These are phyloP conservation scores for Microtus oregoni DNA, from an alignment of 2,113 vertebrate genomes.

Conservation along the genomic window DNA sequence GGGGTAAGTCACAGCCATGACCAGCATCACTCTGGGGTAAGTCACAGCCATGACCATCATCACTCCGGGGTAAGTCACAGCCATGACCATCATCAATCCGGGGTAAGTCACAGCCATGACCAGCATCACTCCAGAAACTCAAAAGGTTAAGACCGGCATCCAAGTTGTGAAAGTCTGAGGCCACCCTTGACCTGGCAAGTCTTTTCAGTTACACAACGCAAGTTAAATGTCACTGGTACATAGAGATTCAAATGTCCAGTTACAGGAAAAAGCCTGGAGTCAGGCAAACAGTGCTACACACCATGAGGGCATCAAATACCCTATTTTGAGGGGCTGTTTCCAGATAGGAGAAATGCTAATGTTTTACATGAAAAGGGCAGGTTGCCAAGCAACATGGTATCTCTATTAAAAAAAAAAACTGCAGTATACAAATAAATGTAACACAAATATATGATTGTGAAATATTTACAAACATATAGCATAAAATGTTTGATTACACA, in stretches of 20 bases:
- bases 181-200: conserved; percentile 23
- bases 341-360: not conserved
- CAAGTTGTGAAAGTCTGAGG: conserved; percentile 3
- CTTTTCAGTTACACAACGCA: not conserved
- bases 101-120: conserved; percentile 23
- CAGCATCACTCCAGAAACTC: not conserved
- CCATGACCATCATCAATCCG: not conserved
- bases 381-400: not conserved
- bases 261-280: not conserved
- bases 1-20: conserved; percentile 29
- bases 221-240: not conserved
- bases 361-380: not conserved
- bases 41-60: conserved; percentile 29
- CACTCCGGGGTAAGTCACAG: no score
- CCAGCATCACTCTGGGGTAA: no score
- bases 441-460: no score
- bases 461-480: no score
- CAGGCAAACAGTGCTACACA: not conserved
- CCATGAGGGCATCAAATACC: not conserved
- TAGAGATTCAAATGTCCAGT: conserved; percentile 13
- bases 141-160: conserved; percentile 20
- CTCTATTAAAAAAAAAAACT: no score
- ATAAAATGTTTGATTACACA: no score
- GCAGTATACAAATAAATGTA: no score
- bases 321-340: not conserved